These are phyloP conservation scores for Ametastegia equiseti DNA, from an alignment of 2,888 invertebrate species.

Conservation along the genomic window DNA sequence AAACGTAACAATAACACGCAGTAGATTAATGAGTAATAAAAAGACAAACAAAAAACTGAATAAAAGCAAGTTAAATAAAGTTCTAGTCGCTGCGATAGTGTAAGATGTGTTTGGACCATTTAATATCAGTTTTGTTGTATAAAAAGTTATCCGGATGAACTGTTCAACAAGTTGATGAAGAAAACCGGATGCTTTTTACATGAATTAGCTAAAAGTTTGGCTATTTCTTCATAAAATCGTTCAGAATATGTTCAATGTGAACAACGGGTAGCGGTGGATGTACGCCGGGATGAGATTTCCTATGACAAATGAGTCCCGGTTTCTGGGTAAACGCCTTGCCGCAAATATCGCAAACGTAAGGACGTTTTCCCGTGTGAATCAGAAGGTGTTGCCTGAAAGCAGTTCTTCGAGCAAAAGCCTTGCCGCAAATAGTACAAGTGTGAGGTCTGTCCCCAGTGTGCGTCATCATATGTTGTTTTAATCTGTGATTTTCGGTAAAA, in stretches of 20 bases:
- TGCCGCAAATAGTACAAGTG: conserved; percentile 45
- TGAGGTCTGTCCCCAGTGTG: conserved; percentile 42
- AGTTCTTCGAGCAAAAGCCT: conserved; percentile 42
- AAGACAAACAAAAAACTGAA: background rate
- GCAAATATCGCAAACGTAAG: conserved; percentile 47
- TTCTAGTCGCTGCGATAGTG: background rate
- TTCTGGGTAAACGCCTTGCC: conserved; percentile 48
- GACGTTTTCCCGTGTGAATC: conserved; percentile 59
- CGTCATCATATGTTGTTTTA: conserved; percentile 50
- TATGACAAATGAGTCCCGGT: conserved; percentile 45
- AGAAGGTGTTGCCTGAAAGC: conserved; percentile 60
- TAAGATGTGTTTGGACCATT: background rate
- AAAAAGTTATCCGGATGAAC: background rate
- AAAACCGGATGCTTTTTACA: background rate
- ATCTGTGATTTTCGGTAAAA: conserved; percentile 38
- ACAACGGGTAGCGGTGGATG: conserved; percentile 72
- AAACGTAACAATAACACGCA: background rate
- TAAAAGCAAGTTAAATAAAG: background rate
- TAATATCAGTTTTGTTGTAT: background rate
- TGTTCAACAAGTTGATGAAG: background rate
- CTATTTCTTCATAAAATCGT: conserved; percentile 48
- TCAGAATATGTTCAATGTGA: conserved; percentile 69
- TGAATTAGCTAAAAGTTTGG: background rate
- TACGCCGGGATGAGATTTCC: conserved; percentile 58
- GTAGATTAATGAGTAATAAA: background rate